A percentile compares a stretch with the other conserved stretches of the same genome.
Evolutionary conservation across 1,140 invertebrate species (phyloP).

Genomic region (Daktulosphaira vitifoliae): DNA sequence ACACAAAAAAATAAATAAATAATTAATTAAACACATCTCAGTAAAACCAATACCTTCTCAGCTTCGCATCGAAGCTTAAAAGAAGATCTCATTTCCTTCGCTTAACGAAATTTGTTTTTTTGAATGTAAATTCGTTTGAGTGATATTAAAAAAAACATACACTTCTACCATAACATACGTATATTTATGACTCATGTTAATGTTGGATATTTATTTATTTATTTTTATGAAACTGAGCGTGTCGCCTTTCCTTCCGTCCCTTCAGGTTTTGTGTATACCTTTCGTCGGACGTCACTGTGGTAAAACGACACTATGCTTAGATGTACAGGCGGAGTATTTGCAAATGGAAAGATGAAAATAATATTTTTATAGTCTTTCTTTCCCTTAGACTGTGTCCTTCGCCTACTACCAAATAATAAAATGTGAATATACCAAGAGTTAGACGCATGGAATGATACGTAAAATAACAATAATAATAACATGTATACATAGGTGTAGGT

Average conservation of each 20-base stretch:
- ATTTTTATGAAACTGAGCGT: constrained; percentile 12
- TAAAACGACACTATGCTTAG: no score
- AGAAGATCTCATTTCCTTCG: no score
- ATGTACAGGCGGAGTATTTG: no score
- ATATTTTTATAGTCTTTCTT: constrained; percentile 19
- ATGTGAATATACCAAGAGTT: background rate
- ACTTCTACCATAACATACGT: background rate
- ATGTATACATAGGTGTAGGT: background rate
- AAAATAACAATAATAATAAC: no score
- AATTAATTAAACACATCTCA: no score
- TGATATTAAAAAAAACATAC: no score
- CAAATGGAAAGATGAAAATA: background rate
- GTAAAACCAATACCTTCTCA: no score
- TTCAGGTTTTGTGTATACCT: background rate
- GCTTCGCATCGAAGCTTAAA: no score
- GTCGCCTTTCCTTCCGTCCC: constrained; percentile 8
- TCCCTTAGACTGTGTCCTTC: no score
- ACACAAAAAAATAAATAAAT: no score
- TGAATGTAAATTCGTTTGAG: no score
- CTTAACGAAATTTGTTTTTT: background rate
- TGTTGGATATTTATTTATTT: background rate
- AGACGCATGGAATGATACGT: no score
- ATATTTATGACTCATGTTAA: background rate
- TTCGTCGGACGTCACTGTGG: background rate
- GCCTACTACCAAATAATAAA: constrained; percentile 4